These are phyloP conservation scores for Atherinosoma microstoma DNA, from an alignment of 2,797 vertebrate genomes.

Conservation along the genomic window DNA sequence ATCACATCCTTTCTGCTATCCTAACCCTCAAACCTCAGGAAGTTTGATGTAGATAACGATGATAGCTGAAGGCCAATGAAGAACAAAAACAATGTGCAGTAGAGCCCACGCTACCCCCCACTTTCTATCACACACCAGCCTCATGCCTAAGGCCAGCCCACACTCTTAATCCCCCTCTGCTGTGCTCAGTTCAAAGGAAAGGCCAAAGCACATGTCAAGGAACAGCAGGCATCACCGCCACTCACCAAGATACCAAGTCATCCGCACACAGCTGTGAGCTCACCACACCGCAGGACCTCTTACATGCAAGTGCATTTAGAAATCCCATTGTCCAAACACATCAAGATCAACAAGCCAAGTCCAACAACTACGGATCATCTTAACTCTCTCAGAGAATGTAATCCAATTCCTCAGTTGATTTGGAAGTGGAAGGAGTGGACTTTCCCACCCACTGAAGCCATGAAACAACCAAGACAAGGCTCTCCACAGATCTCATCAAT, in stretches of 20 bases:
- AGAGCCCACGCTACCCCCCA: constrained; percentile 17
- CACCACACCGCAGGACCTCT: constrained; percentile 56
- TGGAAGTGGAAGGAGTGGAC: constrained; percentile 50
- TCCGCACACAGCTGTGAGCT: constrained; percentile 69
- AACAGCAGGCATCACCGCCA: constrained; percentile 68
- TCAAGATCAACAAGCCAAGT: constrained; percentile 70
- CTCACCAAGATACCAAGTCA: constrained; percentile 74
- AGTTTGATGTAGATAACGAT: constrained; percentile 62
- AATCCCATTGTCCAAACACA: constrained; percentile 73
- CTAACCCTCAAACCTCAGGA: constrained; percentile 69
- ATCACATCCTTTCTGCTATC: constrained; percentile 60
- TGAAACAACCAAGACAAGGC: constrained; percentile 44
- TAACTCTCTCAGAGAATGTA: constrained; percentile 55
- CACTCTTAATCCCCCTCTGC: constrained; percentile 71
- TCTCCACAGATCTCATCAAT: constrained; percentile 60
- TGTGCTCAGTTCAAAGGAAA: constrained; percentile 74
- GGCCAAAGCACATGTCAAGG: constrained; percentile 68
- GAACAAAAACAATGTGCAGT: constrained; percentile 60
- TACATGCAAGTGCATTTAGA: constrained; percentile 70
- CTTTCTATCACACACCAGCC: constrained; percentile 18
- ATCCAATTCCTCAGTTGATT: constrained; percentile 65
- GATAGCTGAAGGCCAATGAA: constrained; percentile 46
- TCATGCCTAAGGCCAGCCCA: constrained; percentile 44
- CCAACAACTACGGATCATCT: constrained; percentile 50
- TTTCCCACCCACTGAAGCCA: constrained; percentile 62